A percentile compares a stretch with the other conserved stretches of the same genome.
Conservation (phyloP, 2,888 invertebrate genomes). For the Idaea straminata region DNA sequence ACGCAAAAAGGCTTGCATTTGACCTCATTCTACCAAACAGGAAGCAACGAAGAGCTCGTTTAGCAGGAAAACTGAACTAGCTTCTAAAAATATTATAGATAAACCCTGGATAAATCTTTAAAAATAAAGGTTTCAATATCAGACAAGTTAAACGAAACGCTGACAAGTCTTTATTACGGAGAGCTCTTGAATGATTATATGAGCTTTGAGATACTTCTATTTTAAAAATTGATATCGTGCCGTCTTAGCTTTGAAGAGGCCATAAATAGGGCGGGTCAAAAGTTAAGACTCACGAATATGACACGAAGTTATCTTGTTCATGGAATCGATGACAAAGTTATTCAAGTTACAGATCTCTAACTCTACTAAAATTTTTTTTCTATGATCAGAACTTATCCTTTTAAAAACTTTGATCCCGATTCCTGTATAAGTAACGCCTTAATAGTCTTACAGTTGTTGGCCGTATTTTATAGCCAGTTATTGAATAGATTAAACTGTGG, state of each 20-base stretch:
- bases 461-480: background rate
- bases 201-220: constrained; percentile 18
- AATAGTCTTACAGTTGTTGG: background rate
- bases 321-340: no score
- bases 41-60: no score
- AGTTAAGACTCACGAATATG: no score
- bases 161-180: constrained; percentile 14
- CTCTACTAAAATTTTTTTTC: no score
- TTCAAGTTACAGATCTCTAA: no score
- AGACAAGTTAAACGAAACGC: background rate
- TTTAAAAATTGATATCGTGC: constrained; percentile 27
- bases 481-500: background rate
- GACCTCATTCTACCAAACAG: no score
- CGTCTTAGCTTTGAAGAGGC: constrained; percentile 29
- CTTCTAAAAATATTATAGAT: no score
- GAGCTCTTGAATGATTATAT: constrained; percentile 17
- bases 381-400: no score
- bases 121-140: background rate
- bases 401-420: background rate
- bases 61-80: no score
- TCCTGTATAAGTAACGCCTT: constrained; percentile 6
- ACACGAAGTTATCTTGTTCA: no score
- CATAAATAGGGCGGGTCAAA: constrained; percentile 26
- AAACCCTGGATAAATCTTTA: background rate
- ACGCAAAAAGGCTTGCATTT: no score